These are phyloP conservation scores for Hemicrepidius hirtus DNA, from an alignment of 2,888 invertebrate genomes.

Conservation along the genomic window DNA sequence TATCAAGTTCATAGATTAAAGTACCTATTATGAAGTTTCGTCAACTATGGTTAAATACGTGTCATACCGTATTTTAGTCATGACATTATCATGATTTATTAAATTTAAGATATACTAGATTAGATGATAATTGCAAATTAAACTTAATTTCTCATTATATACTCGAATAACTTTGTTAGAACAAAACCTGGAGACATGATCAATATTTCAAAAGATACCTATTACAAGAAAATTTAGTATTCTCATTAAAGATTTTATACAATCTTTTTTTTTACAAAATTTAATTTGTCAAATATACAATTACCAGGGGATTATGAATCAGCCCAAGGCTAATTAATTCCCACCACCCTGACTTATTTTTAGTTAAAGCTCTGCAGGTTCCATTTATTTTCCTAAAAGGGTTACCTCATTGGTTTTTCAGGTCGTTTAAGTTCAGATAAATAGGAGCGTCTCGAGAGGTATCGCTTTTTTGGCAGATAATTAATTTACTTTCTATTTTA, in stretches of 20 bases:
- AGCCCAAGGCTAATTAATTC: conserved; percentile 14
- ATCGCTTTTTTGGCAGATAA: neutral
- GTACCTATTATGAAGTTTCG: conserved; percentile 36
- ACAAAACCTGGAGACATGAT: neutral
- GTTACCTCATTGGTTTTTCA: conserved; percentile 7
- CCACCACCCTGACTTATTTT: neutral
- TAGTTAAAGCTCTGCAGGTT: neutral
- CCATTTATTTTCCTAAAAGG: conserved; percentile 14
- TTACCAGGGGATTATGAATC: conserved; percentile 17
- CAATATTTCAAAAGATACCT: too few relatives aligned
- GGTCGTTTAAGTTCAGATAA: conserved; percentile 15
- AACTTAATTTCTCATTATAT: conserved; percentile 16
- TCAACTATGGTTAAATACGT: conserved; percentile 26
- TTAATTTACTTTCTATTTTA: neutral
- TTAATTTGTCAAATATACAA: conserved; percentile 9
- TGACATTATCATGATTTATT: conserved; percentile 29
- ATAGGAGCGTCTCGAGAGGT: neutral
- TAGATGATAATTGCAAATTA: conserved; percentile 24
- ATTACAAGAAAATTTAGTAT: too few relatives aligned
- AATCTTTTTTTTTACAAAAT: neutral
- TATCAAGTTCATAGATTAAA: conserved; percentile 35
- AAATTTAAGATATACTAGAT: conserved; percentile 31
- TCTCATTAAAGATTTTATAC: too few relatives aligned
- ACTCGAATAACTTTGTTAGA: neutral
- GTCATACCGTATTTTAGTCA: conserved; percentile 24